Base-by-base conservation (phyloP, 2,113 vertebrate genomes). In the Calidris pugnax region DNA sequence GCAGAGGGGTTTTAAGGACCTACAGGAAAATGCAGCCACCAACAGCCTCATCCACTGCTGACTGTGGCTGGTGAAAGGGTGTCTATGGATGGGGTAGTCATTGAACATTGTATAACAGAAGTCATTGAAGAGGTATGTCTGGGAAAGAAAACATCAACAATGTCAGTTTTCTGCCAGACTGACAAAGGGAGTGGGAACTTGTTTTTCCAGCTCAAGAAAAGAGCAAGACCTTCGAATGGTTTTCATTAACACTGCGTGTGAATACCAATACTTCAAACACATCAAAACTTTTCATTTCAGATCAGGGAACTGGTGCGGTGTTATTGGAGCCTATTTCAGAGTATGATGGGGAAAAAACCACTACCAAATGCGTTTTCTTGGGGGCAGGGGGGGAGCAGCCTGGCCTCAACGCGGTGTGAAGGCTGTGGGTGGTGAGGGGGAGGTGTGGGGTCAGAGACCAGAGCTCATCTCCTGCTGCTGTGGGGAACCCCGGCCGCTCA, bases 121-220 rank as follows among this genome's bases (percentile, higher is more conserved):
- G 26, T 88, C 79, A 90, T 16, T 43, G 62, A 47, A 68, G 66
- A 87, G 79, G 39, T 51, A 73, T 83, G 75, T 83, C 35, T 90
- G 89, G 67, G 79, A 94, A 87, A 92, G 51, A 79, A 84, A 87
- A 67, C 60, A 66, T 4, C 2, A 2, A n/a, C 68, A 48, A n/a
- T 37, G 20, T 75, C n/a, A 43, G 6, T 39, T 51, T 90, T 88
- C 71, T 88, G 12, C 50, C 96, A 93, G 62, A 88, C 28, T 80
- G 86, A 88, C 67, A 72, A 50, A 91, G 48, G 75, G 75, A 95
- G 45, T 23, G 79, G 26, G 72, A 93, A 85, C 13, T 79, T 93
- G 71, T 93, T 88, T 87, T 92, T 88, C 80, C 62, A 90, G 67
- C n/a, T 88, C 67, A 83, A 55, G 62, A 33, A 50, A 76, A 93